Conservation (phyloP, 2,113 vertebrate genomes). For the Ariopsis seemanni region DNA sequence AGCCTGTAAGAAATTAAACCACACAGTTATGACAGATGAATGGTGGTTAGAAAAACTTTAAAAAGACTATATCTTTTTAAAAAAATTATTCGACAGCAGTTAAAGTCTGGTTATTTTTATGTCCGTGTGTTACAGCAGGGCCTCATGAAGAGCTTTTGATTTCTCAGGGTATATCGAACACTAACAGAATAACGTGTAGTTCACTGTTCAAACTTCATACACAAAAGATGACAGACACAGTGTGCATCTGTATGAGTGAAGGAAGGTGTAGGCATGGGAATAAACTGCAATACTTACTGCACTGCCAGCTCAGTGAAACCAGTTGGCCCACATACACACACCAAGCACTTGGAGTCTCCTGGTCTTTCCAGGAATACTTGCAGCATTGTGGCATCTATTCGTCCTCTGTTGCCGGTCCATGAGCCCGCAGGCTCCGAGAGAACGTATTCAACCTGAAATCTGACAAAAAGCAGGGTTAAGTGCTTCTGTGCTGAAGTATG, state of each 20-base stretch:
- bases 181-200: not conserved
- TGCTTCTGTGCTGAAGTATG: not conserved
- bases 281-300: constrained; percentile 70
- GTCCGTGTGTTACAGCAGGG: not conserved
- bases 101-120: not conserved
- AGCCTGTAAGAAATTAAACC: constrained; percentile 57
- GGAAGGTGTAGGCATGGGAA: not conserved
- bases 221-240: not conserved
- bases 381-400: constrained; percentile 77
- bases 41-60: not conserved
- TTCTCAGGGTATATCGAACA: not conserved
- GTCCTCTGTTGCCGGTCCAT: constrained; percentile 82
- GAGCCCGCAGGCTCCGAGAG: constrained; percentile 81
- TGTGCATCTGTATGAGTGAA: not conserved
- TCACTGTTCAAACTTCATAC: not conserved
- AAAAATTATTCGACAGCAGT: not conserved
- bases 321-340: constrained; percentile 88
- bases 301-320: constrained; percentile 84
- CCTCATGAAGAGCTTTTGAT: not conserved
- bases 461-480: constrained; percentile 57
- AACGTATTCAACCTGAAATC: constrained; percentile 86
- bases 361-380: constrained; percentile 73
- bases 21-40: not conserved
- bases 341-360: constrained; percentile 73
- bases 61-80: not conserved